These are phyloP conservation scores for Coluber constrictor DNA, from an alignment of 2,797 vertebrate genomes.

Conservation along the genomic window DNA sequence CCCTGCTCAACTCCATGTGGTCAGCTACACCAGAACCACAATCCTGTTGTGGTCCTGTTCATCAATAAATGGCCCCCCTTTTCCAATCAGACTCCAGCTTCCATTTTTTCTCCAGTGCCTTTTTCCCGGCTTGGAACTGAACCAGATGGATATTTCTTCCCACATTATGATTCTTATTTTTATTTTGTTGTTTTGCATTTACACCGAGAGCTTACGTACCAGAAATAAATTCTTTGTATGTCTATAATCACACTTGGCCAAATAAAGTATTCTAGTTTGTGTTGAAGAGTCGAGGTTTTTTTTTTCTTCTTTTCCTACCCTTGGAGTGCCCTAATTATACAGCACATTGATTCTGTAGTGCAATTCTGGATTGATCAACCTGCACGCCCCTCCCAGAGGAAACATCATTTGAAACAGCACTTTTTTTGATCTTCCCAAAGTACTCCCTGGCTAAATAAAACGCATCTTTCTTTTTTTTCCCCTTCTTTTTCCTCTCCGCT, in stretches of 20 bases:
- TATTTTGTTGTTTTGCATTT: too few relatives aligned
- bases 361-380: constrained; percentile 88
- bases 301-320: constrained; percentile 78
- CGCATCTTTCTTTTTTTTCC: constrained; percentile 53
- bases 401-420: constrained; percentile 70
- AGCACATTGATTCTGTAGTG: constrained; percentile 94
- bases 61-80: too few relatives aligned
- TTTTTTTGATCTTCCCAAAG: constrained; percentile 71
- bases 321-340: constrained; percentile 95
- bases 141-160: too few relatives aligned
- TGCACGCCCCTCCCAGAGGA: constrained; percentile 79
- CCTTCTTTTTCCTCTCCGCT: constrained; percentile 39
- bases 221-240: neutral
- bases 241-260: neutral
- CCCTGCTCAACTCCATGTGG: too few relatives aligned
- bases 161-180: too few relatives aligned
- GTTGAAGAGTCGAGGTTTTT: constrained; percentile 41
- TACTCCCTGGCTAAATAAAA: constrained; percentile 66
- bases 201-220: neutral
- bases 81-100: too few relatives aligned
- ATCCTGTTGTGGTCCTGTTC: too few relatives aligned
- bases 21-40: too few relatives aligned
- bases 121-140: too few relatives aligned
- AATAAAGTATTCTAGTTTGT: constrained; percentile 45
- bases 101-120: too few relatives aligned